phyloP scores from a whole-genome alignment of 2,888 invertebrate species.

The Tupiocoris notatus region DNA sequence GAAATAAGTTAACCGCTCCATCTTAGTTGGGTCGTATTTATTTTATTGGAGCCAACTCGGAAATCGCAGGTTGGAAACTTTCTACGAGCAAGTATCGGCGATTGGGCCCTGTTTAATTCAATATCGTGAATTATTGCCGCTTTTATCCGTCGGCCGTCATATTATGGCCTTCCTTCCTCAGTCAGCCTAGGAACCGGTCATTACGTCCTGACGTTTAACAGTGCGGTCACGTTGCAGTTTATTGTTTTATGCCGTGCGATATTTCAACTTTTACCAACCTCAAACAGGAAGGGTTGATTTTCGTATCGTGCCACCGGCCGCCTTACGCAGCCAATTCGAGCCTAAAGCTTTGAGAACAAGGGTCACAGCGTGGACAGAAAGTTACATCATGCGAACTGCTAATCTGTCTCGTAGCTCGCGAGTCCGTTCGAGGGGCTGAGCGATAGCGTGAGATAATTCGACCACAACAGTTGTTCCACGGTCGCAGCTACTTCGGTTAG shows the following conservation, averaged over 20 bases:
- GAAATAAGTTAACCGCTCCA: no score
- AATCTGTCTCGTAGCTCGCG: conserved; percentile 22
- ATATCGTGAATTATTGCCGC: background rate
- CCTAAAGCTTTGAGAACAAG: background rate
- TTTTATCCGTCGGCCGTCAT: background rate
- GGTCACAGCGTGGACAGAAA: conserved; percentile 15
- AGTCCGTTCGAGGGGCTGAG: background rate
- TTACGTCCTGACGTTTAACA: background rate
- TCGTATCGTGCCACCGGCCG: conserved; percentile 19
- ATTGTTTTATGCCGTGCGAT: background rate
- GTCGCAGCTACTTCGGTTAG: background rate
- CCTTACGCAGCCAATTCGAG: background rate
- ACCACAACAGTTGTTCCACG: conserved; percentile 12
- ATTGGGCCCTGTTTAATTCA: background rate
- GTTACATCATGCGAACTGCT: conserved; percentile 35
- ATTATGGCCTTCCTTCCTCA: background rate
- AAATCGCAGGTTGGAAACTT: background rate
- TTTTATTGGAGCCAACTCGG: background rate
- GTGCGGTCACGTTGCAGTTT: background rate
- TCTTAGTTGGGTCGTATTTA: no score
- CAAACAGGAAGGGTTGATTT: conserved; percentile 16
- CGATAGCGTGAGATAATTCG: conserved; percentile 37
- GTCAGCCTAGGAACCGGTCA: background rate
- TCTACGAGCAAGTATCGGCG: background rate
- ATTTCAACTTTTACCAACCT: background rate